These are phyloP conservation scores for Oscheius sp. DNA, from an alignment of 2,888 invertebrate genomes.

Conservation along the genomic window DNA sequence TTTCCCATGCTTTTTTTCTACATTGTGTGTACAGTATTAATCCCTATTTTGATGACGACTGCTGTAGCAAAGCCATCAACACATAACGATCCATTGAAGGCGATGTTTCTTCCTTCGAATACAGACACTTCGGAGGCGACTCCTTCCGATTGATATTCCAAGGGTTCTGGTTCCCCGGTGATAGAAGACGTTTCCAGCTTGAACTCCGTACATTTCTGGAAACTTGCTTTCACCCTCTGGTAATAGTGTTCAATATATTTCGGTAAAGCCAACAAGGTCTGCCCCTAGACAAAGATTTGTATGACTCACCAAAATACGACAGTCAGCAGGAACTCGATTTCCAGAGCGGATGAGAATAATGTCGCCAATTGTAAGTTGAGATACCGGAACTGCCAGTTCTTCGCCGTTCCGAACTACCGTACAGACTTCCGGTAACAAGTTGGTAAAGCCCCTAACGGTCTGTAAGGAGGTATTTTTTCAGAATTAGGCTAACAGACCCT, in stretches of 20 bases:
- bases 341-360: conserved; percentile 51
- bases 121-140: conserved; percentile 46
- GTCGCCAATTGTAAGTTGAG: conserved; percentile 55
- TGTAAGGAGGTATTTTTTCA: not conserved
- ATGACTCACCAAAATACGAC: conserved; percentile 39
- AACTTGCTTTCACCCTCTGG: not conserved
- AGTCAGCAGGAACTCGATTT: conserved; percentile 56
- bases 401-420: conserved; percentile 54
- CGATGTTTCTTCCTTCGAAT: conserved; percentile 56
- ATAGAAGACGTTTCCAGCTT: conserved; percentile 59
- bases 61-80: conserved; percentile 39
- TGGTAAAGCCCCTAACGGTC: conserved; percentile 53
- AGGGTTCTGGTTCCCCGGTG: conserved; percentile 57
- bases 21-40: conserved; percentile 25
- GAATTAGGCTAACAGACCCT: conserved; percentile 41
- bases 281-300: not conserved
- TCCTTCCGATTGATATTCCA: conserved; percentile 53
- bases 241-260: not conserved
- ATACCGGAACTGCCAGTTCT: conserved; percentile 42
- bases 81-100: conserved; percentile 39
- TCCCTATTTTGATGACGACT: conserved; percentile 38
- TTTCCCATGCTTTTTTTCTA: too few relatives aligned
- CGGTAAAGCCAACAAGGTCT: not conserved
- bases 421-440: conserved; percentile 48
- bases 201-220: conserved; percentile 48